A percentile compares a stretch with the other conserved stretches of the same genome.
These are phyloP conservation scores for Intellagama lesueurii DNA, from an alignment of 2,797 vertebrate species.

Conservation along the genomic window DNA sequence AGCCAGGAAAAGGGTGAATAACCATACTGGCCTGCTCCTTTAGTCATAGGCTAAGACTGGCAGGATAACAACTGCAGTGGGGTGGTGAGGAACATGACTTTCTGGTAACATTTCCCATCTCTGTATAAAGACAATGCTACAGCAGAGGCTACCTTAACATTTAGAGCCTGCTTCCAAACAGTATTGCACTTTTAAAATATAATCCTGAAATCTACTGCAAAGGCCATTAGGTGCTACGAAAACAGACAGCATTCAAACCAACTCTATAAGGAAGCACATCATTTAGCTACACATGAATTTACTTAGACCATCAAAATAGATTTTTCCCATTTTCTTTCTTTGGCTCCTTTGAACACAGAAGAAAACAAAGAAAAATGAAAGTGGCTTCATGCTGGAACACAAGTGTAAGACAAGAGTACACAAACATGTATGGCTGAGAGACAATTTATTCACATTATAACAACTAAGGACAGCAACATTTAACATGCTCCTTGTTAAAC, in stretches of 20 bases:
- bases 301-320: constrained; percentile 55
- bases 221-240: constrained; percentile 64
- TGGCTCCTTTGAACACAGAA: constrained; percentile 43
- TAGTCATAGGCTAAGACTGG: neutral
- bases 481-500: constrained; percentile 47
- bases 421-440: constrained; percentile 32
- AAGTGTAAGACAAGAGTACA: constrained; percentile 60
- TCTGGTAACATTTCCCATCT: neutral
- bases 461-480: constrained; percentile 53
- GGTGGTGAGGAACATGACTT: neutral
- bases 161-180: constrained; percentile 30
- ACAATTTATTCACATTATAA: constrained; percentile 44
- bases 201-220: constrained; percentile 69
- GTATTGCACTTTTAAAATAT: constrained; percentile 30
- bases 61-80: neutral
- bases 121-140: constrained; percentile 61
- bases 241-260: constrained; percentile 65
- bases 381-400: constrained; percentile 3
- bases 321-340: constrained; percentile 45
- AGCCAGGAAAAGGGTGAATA: neutral
- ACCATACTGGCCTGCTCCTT: neutral
- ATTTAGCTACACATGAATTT: constrained; percentile 42
- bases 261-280: constrained; percentile 70
- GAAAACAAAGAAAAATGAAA: constrained; percentile 45
- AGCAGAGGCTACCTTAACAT: constrained; percentile 52